These are phyloP conservation scores for Nerophis lumbriciformis DNA, from an alignment of 2,113 vertebrate genomes.

Conservation along the genomic window DNA sequence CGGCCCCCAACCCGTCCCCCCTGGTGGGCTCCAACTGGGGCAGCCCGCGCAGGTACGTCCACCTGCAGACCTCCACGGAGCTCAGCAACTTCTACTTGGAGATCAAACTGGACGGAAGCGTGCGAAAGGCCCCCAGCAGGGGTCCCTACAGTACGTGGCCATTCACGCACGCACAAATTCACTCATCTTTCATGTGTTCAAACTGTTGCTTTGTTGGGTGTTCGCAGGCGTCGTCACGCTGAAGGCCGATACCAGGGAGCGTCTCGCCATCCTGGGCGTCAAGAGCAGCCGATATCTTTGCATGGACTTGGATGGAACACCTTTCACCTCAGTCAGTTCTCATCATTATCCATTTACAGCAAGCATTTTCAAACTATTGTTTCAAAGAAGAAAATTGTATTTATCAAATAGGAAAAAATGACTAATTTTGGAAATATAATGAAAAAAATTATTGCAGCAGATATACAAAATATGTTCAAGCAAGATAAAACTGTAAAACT, in stretches of 20 bases:
- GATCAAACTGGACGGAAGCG: slow-evolving; percentile 77
- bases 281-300: slow-evolving; percentile 86
- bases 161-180: not conserved
- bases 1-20: slow-evolving; percentile 65
- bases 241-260: slow-evolving; percentile 79
- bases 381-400: no score
- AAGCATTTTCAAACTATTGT: no score
- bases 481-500: no score
- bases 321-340: slow-evolving; percentile 85
- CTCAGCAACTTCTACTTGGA: slow-evolving; percentile 86
- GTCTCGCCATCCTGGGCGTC: slow-evolving; percentile 82
- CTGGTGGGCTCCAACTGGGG: slow-evolving; percentile 82
- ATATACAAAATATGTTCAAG: no score
- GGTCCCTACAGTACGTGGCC: slow-evolving; percentile 84
- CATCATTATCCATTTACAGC: not conserved
- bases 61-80: slow-evolving; percentile 76
- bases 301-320: slow-evolving; percentile 80
- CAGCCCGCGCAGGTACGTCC: slow-evolving; percentile 73
- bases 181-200: not conserved
- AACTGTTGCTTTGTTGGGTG: not conserved
- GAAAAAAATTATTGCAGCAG: no score
- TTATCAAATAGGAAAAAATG: no score
- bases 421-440: no score
- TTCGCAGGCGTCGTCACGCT: slow-evolving; percentile 81
- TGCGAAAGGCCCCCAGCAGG: slow-evolving; percentile 79